Evolutionary conservation across 2,888 invertebrate species (phyloP), one percentile per base, ranked within the genome.

Genomic region (Malacosoma neustria): DNA sequence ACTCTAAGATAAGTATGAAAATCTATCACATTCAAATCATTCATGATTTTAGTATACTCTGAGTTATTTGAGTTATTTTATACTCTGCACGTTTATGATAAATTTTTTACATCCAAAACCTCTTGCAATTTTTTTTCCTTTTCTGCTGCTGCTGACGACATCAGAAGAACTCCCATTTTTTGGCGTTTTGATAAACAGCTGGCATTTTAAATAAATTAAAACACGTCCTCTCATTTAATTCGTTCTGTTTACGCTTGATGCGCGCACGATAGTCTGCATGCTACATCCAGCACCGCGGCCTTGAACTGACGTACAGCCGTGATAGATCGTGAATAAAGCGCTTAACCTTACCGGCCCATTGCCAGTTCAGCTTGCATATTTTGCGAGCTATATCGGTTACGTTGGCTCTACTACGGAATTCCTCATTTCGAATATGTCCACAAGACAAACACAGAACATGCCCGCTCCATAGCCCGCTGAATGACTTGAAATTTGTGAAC

Each of bases 1-100:
- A 37, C 30, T 37, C 37, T 37, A 37, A 33, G 33, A 37, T 37
- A 37, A 37, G 37, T 37, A 37, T 37, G 37, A 37, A 37, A 37
- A 37, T 37, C 37, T 37, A 37, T 37, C 30, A 37, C 37, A 30
- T 37, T 37, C 33, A 33, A 33, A 37, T 37, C 37, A 37, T 37
- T 37, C 33, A 37, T 37, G 13, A 37, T 37, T 33, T 37, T 33
- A 15, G 15, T 15, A 15, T 15, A 15, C 15, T 15, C 15, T 15
- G 15, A n/a, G n/a, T n/a, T n/a, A n/a, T n/a, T n/a, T n/a, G n/a
- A n/a, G n/a, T n/a, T n/a, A n/a, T n/a, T n/a, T n/a, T 15, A 15
- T 15, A 15, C 15, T 15, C 15, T 15, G 15, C 15, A 15, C 15
- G 15, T 15, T 15, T 15, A 15, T 15, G 15, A 15, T 4, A 15